Evolutionary conservation across 2,797 vertebrate genomes (phyloP), one percentile per base, ranked within the genome.

Genomic region (Buphagus erythrorhynchus): DNA sequence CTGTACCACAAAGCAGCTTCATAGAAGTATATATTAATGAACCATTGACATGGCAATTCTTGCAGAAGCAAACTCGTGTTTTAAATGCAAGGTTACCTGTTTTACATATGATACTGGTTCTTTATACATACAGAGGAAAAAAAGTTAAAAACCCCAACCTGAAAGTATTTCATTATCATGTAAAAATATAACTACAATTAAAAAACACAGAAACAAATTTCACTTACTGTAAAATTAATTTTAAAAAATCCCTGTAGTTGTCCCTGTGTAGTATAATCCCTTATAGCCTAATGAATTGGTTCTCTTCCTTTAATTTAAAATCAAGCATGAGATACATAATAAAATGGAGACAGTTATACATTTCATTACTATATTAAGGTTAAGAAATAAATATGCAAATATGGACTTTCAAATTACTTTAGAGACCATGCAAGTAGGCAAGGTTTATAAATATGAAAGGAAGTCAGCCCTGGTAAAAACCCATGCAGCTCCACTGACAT

Each of bases 331-430:
- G 48, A 67, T 86, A 82, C n/a, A 65, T 86, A 92, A 90, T 91
- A 87, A 91, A 89, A 95, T 58, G 29, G 45, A 93, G 61, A 90
- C 3, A 2, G 68, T 89, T 95, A 85, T 77, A 94, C n/a, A 52
- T 80, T 83, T 79, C 65, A 85, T 67, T 90, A 67, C 45, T 61
- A 68, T 0, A 10, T 74, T 80, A 96, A 90, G 89, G 94, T 95
- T 93, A 95, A 91, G 78, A 93, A 86, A 95, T 88, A 91, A 93
- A 83, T 94, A 96, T 80, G 93, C 82, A 96, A 94, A 95, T 86
- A 74, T 26, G 28, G 65, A 91, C 74, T 91, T 91, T 71, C 40
- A 91, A 90, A 95, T 93, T 91, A 49, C 87, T 94, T 95, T 86
- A 88, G 89, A 94, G 87, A 80, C 78, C 79, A 80, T 0, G 2